These are phyloP conservation scores for Zosterops hypoxanthus DNA, from an alignment of 2,113 vertebrate genomes.

Conservation along the genomic window DNA sequence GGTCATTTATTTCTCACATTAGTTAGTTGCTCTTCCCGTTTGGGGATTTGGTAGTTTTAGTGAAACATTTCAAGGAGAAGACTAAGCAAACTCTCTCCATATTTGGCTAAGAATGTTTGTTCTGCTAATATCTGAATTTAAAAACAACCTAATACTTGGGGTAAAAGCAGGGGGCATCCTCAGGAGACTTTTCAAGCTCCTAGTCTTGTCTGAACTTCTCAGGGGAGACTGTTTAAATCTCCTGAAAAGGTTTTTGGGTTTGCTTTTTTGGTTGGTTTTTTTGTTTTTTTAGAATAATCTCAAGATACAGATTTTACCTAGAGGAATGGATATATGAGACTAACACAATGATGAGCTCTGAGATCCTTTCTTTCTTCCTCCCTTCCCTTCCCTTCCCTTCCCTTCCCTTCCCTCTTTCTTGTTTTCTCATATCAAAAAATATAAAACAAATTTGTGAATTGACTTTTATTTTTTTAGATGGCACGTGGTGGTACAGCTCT, in stretches of 20 bases:
- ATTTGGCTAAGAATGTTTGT: slow-evolving; percentile 63
- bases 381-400: not conserved
- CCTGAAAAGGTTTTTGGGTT: not conserved
- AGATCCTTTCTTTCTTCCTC: too few species aligned
- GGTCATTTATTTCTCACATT: slow-evolving; percentile 59
- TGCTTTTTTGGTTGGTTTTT: fast-evolving
- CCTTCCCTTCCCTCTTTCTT: not conserved
- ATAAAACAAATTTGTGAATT: not conserved
- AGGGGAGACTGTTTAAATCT: not conserved
- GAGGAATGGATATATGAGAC: not conserved
- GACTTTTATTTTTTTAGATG: not conserved
- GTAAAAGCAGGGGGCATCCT: slow-evolving; percentile 28
- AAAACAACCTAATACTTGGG: slow-evolving; percentile 55
- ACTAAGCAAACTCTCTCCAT: slow-evolving; percentile 59
- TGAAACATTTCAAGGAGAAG: slow-evolving; percentile 47
- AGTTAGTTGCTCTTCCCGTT: slow-evolving; percentile 12
- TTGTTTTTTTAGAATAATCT: not conserved
- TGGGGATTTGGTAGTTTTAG: slow-evolving; percentile 50
- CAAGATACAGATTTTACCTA: not conserved
- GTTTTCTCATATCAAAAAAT: not conserved
- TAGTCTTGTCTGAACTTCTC: slow-evolving; percentile 14
- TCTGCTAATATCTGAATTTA: slow-evolving; percentile 50
- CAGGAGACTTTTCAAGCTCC: slow-evolving; percentile 24
- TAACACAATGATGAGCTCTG: not conserved
- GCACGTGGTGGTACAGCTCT: not conserved